Percentiles rank a stretch among this genome's conserved stretches.
These are phyloP conservation scores for Protonibea diacanthus DNA, from an alignment of 2,797 vertebrate genomes.

Conservation along the genomic window DNA sequence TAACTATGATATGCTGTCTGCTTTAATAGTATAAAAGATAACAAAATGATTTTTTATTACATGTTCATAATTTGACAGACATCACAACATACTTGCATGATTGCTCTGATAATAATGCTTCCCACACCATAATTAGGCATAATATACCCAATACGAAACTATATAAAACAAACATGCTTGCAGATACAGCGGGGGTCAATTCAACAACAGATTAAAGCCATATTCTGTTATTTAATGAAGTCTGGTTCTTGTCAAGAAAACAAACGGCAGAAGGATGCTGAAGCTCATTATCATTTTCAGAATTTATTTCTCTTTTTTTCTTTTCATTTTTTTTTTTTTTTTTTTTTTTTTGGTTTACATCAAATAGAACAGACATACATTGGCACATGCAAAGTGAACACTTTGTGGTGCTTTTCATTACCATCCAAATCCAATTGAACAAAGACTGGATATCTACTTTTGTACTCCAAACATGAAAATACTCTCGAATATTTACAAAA, in stretches of 20 bases:
- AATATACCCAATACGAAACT: conserved; percentile 76
- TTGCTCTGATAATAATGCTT: conserved; percentile 75
- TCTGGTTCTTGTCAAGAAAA: conserved; percentile 63
- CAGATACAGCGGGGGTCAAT: conserved; percentile 66
- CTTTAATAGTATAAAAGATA: conserved; percentile 83
- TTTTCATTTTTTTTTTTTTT: conserved; percentile 28
- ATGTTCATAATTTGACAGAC: conserved; percentile 81
- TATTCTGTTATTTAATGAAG: conserved; percentile 72
- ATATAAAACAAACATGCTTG: conserved; percentile 85
- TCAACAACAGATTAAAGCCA: conserved; percentile 81
- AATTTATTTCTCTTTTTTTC: conserved; percentile 76
- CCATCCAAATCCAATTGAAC: conserved; percentile 82
- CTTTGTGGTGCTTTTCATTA: conserved; percentile 84
- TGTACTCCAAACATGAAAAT: conserved; percentile 86
- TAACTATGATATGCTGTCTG: conserved; percentile 62
- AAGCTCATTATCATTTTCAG: conserved; percentile 78
- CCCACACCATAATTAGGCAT: conserved; percentile 76
- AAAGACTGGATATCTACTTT: conserved; percentile 81
- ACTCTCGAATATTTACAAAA: conserved; percentile 86
- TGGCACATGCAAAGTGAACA: conserved; percentile 87
- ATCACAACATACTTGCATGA: conserved; percentile 85
- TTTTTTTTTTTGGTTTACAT: conserved; percentile 77
- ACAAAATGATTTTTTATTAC: conserved; percentile 84
- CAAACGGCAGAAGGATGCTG: conserved; percentile 74
- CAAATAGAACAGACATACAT: conserved; percentile 86